phyloP scores from a whole-genome alignment of 2,797 vertebrate genomes.

The Xenops minutus region DNA sequence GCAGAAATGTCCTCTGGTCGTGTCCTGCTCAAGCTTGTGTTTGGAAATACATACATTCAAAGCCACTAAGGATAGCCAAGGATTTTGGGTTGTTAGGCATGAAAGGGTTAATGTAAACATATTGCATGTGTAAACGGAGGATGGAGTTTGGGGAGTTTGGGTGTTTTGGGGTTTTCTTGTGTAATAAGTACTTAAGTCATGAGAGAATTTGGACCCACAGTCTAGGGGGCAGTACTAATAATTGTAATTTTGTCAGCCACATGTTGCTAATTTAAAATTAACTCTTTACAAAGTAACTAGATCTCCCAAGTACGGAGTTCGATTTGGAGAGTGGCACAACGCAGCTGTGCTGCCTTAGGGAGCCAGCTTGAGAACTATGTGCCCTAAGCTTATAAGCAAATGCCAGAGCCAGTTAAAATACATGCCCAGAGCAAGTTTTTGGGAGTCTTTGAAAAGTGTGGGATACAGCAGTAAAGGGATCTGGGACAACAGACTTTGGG shows the following conservation, averaged over 20 bases:
- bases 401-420: not conserved
- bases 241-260: not conserved
- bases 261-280: not conserved
- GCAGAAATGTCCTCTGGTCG: not conserved
- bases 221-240: not conserved
- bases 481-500: not conserved
- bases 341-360: rapidly evolving
- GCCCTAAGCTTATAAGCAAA: not conserved
- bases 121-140: not conserved
- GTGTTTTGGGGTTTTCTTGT: not conserved
- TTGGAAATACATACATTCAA: not conserved
- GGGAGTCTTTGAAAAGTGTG: not conserved
- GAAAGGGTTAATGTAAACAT: not conserved
- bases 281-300: not conserved
- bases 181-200: not conserved
- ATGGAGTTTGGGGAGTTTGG: not conserved
- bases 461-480: not conserved
- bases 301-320: not conserved
- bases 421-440: not conserved
- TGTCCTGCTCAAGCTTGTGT: not conserved
- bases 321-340: not conserved
- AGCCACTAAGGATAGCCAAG: not conserved
- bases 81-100: not conserved
- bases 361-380: not conserved
- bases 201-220: not conserved